Evolutionary conservation across 2,797 vertebrate genomes (phyloP), one percentile per base, ranked within the genome.

Genomic region (Lagorchestes hirsutus): DNA sequence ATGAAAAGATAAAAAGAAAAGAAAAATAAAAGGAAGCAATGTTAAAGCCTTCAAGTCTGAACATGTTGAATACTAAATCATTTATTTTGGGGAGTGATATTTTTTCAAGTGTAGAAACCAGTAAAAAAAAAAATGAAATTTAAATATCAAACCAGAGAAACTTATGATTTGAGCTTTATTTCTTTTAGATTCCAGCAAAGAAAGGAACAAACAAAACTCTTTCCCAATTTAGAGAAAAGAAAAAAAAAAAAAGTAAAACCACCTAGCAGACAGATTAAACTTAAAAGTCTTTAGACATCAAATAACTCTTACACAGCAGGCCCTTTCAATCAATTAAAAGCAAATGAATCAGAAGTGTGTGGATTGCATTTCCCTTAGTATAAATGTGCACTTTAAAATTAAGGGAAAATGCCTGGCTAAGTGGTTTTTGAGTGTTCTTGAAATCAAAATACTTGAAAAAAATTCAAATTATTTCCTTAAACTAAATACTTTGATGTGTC

Each of bases 341-440:
- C 55, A 57, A 94, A 91, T 92, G 50, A 92, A 74, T 31, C 34
- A 22, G 52, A 93, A 96, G 62, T 50, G 54, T 58, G 74, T 50
- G 74, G 74, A 93, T 31, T 57, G 0, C 55, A 54, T 5, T 87
- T 10, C 34, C 40, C 18, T 90, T 59, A 59, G 95, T 95, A 87
- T 92, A 93, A 91, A 93, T 59, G 27, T 16, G 0, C 0, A 50
- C 14, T 82, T 90, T 57, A 31, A 54, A 62, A 82, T 4, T 82
- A 92, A 5, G 1, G 24, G 55, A 54, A 55, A 92, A 55, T 55
- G 34, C 40, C 74, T 87, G 18, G 74, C 74, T 87, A 87, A 87
- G 74, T 92, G 46, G 59, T 92, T 91, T 46, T 54, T 92, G 55
- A 40, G 28, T 93, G 0, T 82, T 92, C 34, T 74, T n/a, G 2